These are phyloP conservation scores for Pipra filicauda DNA, from an alignment of 2,113 vertebrate species.

Conservation along the genomic window DNA sequence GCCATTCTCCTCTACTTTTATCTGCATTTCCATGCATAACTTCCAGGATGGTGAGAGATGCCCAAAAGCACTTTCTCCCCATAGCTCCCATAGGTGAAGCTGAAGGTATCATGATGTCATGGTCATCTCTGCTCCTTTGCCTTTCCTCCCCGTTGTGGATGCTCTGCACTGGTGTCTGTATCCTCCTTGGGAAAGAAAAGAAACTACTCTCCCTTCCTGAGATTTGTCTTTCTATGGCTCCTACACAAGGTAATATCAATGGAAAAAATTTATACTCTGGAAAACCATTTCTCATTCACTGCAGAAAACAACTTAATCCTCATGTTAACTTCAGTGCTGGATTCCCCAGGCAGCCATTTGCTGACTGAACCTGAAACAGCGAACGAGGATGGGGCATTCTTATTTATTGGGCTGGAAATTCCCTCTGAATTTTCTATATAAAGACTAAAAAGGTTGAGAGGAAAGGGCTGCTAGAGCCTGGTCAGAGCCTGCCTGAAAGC, in stretches of 20 bases:
- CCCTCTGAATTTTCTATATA: background rate
- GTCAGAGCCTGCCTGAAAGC: background rate
- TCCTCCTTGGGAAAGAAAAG: background rate
- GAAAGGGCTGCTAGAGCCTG: background rate
- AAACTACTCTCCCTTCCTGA: background rate
- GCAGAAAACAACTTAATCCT: background rate
- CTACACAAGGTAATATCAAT: background rate
- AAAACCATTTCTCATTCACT: background rate
- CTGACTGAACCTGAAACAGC: background rate
- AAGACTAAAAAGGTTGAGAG: background rate
- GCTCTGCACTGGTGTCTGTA: background rate
- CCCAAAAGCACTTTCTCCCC: background rate
- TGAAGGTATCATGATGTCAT: background rate
- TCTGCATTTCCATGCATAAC: background rate
- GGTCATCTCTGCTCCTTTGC: background rate
- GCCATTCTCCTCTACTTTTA: background rate
- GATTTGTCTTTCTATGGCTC: background rate
- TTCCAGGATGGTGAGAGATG: background rate
- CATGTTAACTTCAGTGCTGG: background rate
- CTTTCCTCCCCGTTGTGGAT: background rate
- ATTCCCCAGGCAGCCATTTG: background rate
- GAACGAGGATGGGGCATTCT: rapidly evolving
- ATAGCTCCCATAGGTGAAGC: rapidly evolving
- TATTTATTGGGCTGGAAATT: background rate
- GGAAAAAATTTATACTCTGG: background rate